phyloP scores from a whole-genome alignment of 2,113 vertebrate genomes.

The Madoqua kirkii region DNA sequence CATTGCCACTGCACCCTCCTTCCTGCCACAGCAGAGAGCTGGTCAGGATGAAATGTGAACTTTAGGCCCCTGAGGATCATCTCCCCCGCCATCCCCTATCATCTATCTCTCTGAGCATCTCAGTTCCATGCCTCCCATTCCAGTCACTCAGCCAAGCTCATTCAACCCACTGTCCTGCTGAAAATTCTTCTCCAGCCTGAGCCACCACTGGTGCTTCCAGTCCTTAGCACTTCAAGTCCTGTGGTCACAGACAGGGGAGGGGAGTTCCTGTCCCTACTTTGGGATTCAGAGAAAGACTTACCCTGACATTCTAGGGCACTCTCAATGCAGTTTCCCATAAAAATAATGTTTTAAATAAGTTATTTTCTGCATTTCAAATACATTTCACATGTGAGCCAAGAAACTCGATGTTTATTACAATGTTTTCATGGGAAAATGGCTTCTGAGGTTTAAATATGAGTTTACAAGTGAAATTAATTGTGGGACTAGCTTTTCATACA shows the following conservation, averaged over 20 bases:
- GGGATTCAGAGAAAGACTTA: not conserved
- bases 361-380: conserved; percentile 10
- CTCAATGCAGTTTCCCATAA: not conserved
- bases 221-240: not conserved
- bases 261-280: not conserved
- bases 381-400: not conserved
- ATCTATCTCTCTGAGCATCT: not conserved
- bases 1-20: not conserved
- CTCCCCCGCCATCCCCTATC: not conserved
- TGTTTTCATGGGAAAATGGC: not conserved
- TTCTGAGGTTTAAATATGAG: conserved; percentile 24
- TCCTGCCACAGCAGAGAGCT: not conserved
- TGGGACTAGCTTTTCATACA: not conserved
- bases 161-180: not conserved
- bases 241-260: not conserved
- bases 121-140: not conserved
- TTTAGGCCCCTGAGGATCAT: not conserved
- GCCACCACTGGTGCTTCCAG: not conserved
- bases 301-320: not conserved
- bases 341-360: conserved; percentile 26
- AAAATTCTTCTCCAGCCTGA: not conserved
- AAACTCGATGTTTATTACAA: not conserved
- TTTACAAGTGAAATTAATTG: conserved; percentile 34
- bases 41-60: not conserved
- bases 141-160: not conserved